A percentile compares a stretch with the other conserved stretches of the same genome.
Conservation (phyloP, 2,888 invertebrate species). For the Trachelus stipa region DNA sequence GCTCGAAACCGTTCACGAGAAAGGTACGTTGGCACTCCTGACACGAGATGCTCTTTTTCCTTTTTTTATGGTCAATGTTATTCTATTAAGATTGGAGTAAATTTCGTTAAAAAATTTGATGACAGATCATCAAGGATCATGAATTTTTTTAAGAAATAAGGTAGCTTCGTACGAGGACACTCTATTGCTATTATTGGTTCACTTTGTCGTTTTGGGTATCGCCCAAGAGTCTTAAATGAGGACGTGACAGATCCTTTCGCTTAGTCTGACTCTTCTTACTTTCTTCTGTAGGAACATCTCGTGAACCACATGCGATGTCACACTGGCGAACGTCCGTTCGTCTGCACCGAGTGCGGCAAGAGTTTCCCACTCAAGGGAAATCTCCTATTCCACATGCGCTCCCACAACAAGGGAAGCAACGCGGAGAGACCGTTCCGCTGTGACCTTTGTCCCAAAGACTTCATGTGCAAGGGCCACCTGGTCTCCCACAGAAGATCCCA, state of each 20-base stretch:
- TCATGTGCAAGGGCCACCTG: conserved; percentile 89
- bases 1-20: conserved; percentile 79
- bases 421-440: conserved; percentile 80
- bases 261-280: neutral
- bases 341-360: conserved; percentile 87
- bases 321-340: conserved; percentile 84
- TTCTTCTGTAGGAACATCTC: conserved; percentile 71
- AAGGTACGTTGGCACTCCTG: conserved; percentile 64
- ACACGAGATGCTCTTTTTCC: neutral
- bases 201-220: neutral
- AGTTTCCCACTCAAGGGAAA: conserved; percentile 88
- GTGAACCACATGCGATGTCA: conserved; percentile 83
- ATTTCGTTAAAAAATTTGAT: too few relatives aligned
- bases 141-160: too few relatives aligned
- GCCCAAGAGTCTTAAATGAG: neutral
- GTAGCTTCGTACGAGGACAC: too few relatives aligned
- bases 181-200: neutral
- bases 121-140: too few relatives aligned
- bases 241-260: neutral
- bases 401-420: conserved; percentile 81
- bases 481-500: conserved; percentile 86
- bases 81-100: neutral
- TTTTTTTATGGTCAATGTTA: neutral
- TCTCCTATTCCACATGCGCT: conserved; percentile 86
- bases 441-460: conserved; percentile 87